Conservation (phyloP, 2,797 vertebrate genomes). For the Sphenopsis melanotis region DNA sequence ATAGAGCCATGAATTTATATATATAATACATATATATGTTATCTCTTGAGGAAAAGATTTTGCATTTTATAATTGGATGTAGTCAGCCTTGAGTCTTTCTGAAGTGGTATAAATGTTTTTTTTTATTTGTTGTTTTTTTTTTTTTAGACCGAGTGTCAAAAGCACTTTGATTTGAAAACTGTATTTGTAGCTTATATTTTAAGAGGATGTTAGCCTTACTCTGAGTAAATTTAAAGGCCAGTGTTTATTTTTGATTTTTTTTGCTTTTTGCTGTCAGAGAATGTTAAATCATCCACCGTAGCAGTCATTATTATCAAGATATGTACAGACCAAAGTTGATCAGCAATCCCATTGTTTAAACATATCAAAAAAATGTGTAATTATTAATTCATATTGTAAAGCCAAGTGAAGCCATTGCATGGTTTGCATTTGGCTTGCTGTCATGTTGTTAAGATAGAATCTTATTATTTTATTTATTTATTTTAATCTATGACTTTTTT, state of each 20-base stretch:
- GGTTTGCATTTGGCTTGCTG: slow-evolving; percentile 55
- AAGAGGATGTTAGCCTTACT: slow-evolving; percentile 71
- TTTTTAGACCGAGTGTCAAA: slow-evolving; percentile 67
- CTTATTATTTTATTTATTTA: slow-evolving; percentile 69
- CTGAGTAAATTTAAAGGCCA: slow-evolving; percentile 58
- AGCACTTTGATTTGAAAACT: slow-evolving; percentile 73
- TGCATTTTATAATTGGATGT: slow-evolving; percentile 73
- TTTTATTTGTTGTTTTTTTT: not conserved
- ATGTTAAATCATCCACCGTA: not conserved
- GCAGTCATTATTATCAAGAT: not conserved
- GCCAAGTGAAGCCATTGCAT: slow-evolving; percentile 53
- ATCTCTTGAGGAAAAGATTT: slow-evolving; percentile 66
- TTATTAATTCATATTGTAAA: slow-evolving; percentile 50
- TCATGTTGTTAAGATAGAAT: slow-evolving; percentile 29
- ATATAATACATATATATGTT: slow-evolving; percentile 72
- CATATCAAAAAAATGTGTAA: slow-evolving; percentile 36
- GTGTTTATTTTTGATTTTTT: slow-evolving; percentile 41
- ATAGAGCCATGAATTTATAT: slow-evolving; percentile 69
- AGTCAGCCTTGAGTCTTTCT: slow-evolving; percentile 67
- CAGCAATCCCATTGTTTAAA: slow-evolving; percentile 52
- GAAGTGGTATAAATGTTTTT: slow-evolving; percentile 55
- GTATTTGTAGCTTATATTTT: slow-evolving; percentile 67
- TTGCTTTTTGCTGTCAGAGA: not conserved
- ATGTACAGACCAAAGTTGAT: slow-evolving; percentile 75
- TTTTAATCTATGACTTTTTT: slow-evolving; percentile 47